Conservation (phyloP, 2,888 invertebrate genomes). For the Conistra vaccinii region DNA sequence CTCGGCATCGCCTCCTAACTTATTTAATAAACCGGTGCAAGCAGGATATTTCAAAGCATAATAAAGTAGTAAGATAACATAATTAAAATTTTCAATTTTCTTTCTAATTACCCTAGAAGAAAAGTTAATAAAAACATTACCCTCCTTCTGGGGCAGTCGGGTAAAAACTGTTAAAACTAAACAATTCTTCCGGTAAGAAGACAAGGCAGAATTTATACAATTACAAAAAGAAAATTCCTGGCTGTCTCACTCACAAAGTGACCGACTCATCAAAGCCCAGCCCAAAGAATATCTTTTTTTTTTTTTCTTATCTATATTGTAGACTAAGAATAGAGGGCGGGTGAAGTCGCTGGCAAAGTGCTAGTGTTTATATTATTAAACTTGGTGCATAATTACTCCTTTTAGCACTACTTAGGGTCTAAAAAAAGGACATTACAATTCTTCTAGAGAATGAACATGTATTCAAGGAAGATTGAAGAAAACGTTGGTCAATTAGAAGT, state of each 20-base stretch:
- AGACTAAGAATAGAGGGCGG: background rate
- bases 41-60: constrained; percentile 14
- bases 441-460: constrained; percentile 1
- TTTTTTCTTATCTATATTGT: too few relatives aligned
- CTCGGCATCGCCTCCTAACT: background rate
- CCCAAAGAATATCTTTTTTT: too few relatives aligned
- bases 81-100: constrained; percentile 18
- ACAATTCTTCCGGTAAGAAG: background rate
- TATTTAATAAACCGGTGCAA: constrained; percentile 21
- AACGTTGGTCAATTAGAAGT: constrained; percentile 52
- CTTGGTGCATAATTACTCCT: too few relatives aligned
- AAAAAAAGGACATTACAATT: constrained; percentile 14
- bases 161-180: background rate
- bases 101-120: background rate
- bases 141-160: too few relatives aligned
- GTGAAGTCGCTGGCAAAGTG: background rate
- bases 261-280: background rate
- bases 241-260: background rate
- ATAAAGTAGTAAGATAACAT: background rate
- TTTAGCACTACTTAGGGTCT: too few relatives aligned
- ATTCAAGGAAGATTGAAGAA: constrained; percentile 26
- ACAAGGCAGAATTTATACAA: background rate
- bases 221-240: background rate
- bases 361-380: background rate
- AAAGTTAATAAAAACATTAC: background rate